Conservation (phyloP, 2,888 invertebrate genomes). For the Drosophila anceps region DNA sequence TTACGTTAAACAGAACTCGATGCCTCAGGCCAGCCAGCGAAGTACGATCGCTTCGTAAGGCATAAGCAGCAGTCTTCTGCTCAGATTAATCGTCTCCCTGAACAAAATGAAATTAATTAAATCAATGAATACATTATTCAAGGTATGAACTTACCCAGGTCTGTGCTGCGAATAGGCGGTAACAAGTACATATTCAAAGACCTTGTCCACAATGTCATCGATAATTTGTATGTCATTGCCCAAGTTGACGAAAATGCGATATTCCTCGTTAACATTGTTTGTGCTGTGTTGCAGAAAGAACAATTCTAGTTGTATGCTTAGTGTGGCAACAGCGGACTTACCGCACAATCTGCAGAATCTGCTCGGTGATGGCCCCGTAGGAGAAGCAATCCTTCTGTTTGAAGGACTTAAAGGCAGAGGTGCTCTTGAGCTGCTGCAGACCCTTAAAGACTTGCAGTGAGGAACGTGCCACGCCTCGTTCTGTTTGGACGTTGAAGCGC, state of each 20-base stretch:
- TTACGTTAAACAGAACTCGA: slow-evolving; percentile 13
- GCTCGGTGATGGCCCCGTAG: slow-evolving; percentile 76
- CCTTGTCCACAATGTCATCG: slow-evolving; percentile 53
- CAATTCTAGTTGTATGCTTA: neutral
- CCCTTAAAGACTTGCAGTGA: slow-evolving; percentile 88
- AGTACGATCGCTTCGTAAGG: slow-evolving; percentile 81
- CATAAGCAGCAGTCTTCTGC: slow-evolving; percentile 61
- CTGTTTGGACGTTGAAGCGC: slow-evolving; percentile 87
- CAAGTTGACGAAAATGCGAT: slow-evolving; percentile 79
- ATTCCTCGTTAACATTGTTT: slow-evolving; percentile 70
- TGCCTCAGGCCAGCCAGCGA: slow-evolving; percentile 62
- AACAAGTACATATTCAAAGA: slow-evolving; percentile 75
- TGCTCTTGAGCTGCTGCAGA: slow-evolving; percentile 86
- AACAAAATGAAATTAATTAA: neutral
- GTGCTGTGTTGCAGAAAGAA: slow-evolving; percentile 46
- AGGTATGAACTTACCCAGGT: slow-evolving; percentile 63
- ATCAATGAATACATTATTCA: too few species aligned
- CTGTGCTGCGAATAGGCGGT: slow-evolving; percentile 70
- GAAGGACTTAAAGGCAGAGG: slow-evolving; percentile 82
- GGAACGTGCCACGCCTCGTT: slow-evolving; percentile 86
- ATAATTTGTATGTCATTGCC: slow-evolving; percentile 73
- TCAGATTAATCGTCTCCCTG: slow-evolving; percentile 72
- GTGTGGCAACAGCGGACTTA: slow-evolving; percentile 22
- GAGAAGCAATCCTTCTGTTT: slow-evolving; percentile 73
- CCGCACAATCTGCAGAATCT: slow-evolving; percentile 82